These are phyloP conservation scores for Cataglyphis albicans DNA, from an alignment of 2,888 invertebrate genomes.

Conservation along the genomic window DNA sequence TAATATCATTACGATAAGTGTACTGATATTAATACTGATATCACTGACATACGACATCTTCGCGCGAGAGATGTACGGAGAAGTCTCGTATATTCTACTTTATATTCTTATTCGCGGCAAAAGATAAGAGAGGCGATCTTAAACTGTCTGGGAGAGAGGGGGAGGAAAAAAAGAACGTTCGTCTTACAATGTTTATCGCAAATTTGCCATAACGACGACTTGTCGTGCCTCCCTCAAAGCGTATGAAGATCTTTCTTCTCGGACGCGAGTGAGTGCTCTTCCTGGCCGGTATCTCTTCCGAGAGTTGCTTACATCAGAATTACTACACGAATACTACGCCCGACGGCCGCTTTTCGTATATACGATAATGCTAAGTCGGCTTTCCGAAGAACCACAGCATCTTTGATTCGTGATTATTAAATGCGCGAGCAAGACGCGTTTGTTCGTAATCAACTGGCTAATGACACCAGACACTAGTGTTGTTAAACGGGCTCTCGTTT, in stretches of 20 bases:
- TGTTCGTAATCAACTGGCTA: conserved; percentile 12
- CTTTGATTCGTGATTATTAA: conserved; percentile 1
- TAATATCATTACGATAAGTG: too few relatives aligned
- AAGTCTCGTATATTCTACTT: neutral
- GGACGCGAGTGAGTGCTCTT: neutral
- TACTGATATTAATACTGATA: neutral
- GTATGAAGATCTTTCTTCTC: neutral
- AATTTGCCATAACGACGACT: conserved; percentile 1
- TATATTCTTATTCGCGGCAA: neutral
- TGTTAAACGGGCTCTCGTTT: too few relatives aligned
- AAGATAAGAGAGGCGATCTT: neutral
- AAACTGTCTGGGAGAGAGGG: too few relatives aligned
- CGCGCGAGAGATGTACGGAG: neutral
- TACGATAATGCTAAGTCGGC: neutral
- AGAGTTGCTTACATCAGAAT: neutral
- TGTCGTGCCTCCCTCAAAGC: neutral
- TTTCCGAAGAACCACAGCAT: neutral
- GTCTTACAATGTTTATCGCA: conserved; percentile 29
- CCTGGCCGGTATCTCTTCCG: neutral
- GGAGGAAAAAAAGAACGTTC: neutral
- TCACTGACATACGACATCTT: neutral
- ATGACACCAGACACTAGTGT: neutral
- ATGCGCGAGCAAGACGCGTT: neutral
- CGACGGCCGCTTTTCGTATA: neutral
- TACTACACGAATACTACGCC: neutral